A percentile compares a stretch with the other conserved stretches of the same genome.
Evolutionary conservation across 2,888 invertebrate genomes (phyloP).

Genomic region (Hipparchia sbordonii): DNA sequence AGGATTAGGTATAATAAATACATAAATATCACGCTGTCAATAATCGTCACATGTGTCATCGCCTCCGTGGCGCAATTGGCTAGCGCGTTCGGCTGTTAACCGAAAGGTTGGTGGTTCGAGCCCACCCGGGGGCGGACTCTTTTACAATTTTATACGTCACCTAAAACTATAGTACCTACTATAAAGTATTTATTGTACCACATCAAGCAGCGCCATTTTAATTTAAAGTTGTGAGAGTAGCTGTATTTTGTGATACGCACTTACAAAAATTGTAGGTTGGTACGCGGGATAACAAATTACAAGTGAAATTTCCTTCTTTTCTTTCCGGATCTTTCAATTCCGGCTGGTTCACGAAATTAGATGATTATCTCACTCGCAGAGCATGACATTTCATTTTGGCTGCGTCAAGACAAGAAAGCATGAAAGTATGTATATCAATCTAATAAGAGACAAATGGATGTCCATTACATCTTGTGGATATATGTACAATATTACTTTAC

Average conservation of each 20-base stretch:
- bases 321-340: neutral
- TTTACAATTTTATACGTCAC: neutral
- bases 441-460: neutral
- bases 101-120: conserved; percentile 99
- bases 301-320: neutral
- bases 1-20: no score
- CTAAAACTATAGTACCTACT: no score
- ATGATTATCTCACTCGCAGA: conserved; percentile 21
- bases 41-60: neutral
- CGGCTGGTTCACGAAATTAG: conserved; percentile 7
- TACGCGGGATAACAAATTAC: no score
- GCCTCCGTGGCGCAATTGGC: conserved; percentile 96
- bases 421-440: neutral
- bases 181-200: no score
- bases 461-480: no score
- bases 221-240: no score
- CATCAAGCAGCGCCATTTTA: no score
- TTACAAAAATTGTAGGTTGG: no score
- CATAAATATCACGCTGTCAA: neutral
- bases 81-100: conserved; percentile 99
- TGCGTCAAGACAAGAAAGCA: conserved; percentile 5
- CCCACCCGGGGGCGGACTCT: conserved; percentile 93
- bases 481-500: no score
- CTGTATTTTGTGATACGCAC: no score
- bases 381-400: conserved; percentile 25